Percentiles rank a stretch among this genome's conserved stretches.
These are phyloP conservation scores for Andrena marginata DNA, from an alignment of 2,888 invertebrate genomes.

Conservation along the genomic window DNA sequence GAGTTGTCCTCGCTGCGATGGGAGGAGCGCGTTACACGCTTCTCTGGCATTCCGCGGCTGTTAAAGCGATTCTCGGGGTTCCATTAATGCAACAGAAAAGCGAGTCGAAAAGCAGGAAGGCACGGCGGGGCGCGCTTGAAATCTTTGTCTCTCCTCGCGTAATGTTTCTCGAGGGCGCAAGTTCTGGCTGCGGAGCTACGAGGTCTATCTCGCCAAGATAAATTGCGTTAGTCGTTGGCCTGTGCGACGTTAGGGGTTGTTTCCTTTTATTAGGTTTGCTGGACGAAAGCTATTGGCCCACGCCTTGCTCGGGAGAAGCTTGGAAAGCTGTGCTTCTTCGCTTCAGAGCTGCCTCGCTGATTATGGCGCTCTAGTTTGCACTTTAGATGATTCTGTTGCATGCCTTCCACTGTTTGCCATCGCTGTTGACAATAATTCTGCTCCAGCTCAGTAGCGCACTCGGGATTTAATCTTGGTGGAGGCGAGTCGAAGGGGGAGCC, in stretches of 20 bases:
- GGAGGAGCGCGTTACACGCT: neutral
- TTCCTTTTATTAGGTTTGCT: slow-evolving; percentile 45
- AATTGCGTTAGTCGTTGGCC: slow-evolving; percentile 44
- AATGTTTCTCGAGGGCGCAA: neutral
- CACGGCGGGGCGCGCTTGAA: neutral
- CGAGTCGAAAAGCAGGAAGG: neutral
- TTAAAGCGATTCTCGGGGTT: neutral
- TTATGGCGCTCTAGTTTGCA: slow-evolving; percentile 1
- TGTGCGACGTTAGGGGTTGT: slow-evolving; percentile 18
- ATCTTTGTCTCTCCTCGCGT: neutral
- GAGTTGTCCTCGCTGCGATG: neutral
- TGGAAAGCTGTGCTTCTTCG: neutral
- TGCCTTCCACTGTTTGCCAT: too few relatives aligned
- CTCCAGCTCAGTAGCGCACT: too few relatives aligned
- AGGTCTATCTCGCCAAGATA: slow-evolving; percentile 10
- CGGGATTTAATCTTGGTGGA: too few relatives aligned
- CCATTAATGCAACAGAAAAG: neutral
- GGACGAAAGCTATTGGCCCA: slow-evolving; percentile 3
- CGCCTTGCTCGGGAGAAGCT: neutral
- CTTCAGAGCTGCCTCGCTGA: neutral
- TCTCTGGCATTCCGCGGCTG: neutral
- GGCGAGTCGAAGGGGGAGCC: too few relatives aligned
- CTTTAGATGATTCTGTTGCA: neutral
- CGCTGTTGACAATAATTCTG: too few relatives aligned
- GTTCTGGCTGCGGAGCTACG: neutral